phyloP scores from a whole-genome alignment of 2,888 invertebrate genomes.

The Microplitis deprimator region DNA sequence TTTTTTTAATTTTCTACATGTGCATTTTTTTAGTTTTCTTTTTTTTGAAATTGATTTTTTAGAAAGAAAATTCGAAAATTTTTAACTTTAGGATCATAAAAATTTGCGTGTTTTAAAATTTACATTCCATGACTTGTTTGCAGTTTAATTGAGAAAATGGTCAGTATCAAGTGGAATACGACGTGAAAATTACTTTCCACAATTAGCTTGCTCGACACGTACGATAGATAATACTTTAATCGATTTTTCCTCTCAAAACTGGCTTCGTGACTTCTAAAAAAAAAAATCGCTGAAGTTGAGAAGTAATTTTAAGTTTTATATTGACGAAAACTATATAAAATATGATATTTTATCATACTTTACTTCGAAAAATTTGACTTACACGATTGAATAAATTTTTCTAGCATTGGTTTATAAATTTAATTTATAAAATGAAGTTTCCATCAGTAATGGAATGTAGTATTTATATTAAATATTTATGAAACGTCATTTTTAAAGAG shows the following conservation, averaged over 20 bases:
- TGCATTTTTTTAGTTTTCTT: too few species aligned
- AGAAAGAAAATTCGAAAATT: too few species aligned
- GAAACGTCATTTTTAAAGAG: not conserved
- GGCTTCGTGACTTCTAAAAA: conserved; percentile 36
- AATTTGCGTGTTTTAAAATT: not conserved
- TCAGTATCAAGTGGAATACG: conserved; percentile 9
- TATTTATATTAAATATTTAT: too few species aligned
- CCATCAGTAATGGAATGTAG: too few species aligned
- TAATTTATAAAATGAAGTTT: too few species aligned
- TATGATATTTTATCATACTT: not conserved
- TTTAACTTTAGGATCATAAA: too few species aligned
- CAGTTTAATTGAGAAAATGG: conserved; percentile 28
- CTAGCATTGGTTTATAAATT: too few species aligned
- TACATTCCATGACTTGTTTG: not conserved
- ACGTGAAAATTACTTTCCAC: conserved; percentile 26
- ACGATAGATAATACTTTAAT: conserved; percentile 60
- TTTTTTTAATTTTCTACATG: too few species aligned
- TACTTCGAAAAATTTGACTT: not conserved
- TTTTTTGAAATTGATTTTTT: too few species aligned
- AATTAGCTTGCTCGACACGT: conserved; percentile 44
- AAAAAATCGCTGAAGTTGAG: conserved; percentile 60
- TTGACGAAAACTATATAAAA: conserved; percentile 23
- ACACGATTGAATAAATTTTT: too few species aligned
- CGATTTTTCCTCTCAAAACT: conserved; percentile 49
- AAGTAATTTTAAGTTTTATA: conserved; percentile 59